Base-by-base conservation (phyloP, 2,113 vertebrate species). In the Potamarius usumacintae region DNA sequence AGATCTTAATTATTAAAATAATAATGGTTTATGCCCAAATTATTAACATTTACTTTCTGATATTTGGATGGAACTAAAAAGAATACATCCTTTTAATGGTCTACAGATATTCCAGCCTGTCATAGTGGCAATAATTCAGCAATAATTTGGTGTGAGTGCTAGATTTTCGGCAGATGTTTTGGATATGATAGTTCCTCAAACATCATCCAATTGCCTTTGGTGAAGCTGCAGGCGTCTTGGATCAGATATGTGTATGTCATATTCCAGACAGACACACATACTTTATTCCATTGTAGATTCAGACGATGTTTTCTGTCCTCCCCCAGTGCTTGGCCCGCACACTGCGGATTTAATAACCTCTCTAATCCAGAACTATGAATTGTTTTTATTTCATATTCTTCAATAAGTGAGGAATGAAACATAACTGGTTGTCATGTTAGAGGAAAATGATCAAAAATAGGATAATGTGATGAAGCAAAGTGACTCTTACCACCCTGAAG, bases 301-400 rank as follows among this genome's bases (percentile, higher is more conserved):
- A 82, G 74, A 86, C 55, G 10, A 53, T 88, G 74, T 86, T 84
- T 85, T 88, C 81, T 57, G 53, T 62, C 48, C 69, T 76, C 60
- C 30, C 34, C n/a, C 69, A 30, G 27, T 18, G 60, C 58, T 69
- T 69, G 50, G 76, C 48, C 48, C 15, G 27, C 17, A 55, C 30
- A 34, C 50, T 34, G 20, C 25, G 42, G 55, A 82, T 83, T 34
- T 62, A 71, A 67, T 65, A 52, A 42, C 85, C 4, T 22, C 65
- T 27, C 71, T 82, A 58, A 80, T 80, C 15, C 78, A 57, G 78
- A 76, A 27, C 50, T n/a, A 27, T 2, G 10, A 55, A 10, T 18
- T 82, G 30, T 42, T 82, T 55, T 42, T 25, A 48, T 42, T 82
- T 82, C 30, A 60, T n/a, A 14, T n/a, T 78, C 15, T 57, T 79